These are phyloP conservation scores for Scytalopus superciliaris DNA, from an alignment of 2,113 vertebrate species.

Conservation along the genomic window DNA sequence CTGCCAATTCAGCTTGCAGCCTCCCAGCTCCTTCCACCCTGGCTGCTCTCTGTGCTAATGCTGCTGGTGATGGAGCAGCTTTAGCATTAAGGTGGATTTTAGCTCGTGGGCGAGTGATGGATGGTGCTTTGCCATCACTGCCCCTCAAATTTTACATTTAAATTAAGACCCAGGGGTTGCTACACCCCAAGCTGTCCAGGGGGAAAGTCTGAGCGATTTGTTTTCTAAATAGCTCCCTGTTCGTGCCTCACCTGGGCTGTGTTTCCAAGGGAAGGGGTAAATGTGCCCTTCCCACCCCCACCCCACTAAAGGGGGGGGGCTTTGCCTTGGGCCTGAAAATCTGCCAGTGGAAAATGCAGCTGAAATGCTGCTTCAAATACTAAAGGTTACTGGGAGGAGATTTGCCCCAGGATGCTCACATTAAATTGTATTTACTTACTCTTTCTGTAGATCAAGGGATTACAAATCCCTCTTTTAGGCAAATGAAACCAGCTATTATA, in stretches of 20 bases:
- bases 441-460: not conserved
- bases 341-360: not conserved
- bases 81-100: fast-evolving
- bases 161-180: not conserved
- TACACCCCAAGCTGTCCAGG: not conserved
- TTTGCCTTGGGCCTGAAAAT: not conserved
- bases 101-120: fast-evolving
- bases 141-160: not conserved
- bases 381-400: not conserved
- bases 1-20: not conserved
- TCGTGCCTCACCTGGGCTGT: not conserved
- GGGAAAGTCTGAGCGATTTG: not conserved
- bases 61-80: not conserved
- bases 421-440: not conserved
- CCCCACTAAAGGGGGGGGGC: not conserved
- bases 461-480: not conserved
- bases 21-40: not conserved
- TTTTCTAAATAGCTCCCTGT: not conserved
- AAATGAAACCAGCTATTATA: not conserved
- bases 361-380: not conserved
- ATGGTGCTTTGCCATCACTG: not conserved
- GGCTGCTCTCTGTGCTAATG: not conserved
- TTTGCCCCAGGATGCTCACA: not conserved
- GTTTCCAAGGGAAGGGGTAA: not conserved
- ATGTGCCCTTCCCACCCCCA: not conserved